These are phyloP conservation scores for Pilophorus perplexus DNA, from an alignment of 2,888 invertebrate genomes.

Conservation along the genomic window DNA sequence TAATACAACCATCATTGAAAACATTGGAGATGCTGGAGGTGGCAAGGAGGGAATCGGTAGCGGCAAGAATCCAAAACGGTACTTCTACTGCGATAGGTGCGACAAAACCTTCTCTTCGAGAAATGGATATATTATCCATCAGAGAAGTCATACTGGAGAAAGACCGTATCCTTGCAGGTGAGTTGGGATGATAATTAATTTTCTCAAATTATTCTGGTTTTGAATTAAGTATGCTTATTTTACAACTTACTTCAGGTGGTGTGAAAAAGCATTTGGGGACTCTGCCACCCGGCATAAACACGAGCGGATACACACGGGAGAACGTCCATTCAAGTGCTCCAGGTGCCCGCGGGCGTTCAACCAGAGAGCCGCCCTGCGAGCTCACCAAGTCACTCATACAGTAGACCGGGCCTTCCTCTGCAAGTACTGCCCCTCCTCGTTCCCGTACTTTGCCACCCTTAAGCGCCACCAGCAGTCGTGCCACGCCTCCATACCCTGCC, in stretches of 20 bases:
- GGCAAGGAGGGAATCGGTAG: neutral
- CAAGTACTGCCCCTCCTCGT: constrained; percentile 47
- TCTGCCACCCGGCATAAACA: constrained; percentile 48
- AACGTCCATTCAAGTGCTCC: constrained; percentile 53
- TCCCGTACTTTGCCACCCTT: constrained; percentile 46
- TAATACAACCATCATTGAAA: neutral
- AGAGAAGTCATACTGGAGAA: constrained; percentile 47
- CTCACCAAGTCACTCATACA: constrained; percentile 47
- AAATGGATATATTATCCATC: constrained; percentile 51
- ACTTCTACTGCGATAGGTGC: constrained; percentile 47
- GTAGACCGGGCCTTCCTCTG: constrained; percentile 46
- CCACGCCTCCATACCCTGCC: constrained; percentile 45
- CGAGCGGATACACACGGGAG: constrained; percentile 51
- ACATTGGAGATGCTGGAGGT: neutral
- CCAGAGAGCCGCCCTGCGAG: constrained; percentile 47
- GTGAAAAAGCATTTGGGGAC: constrained; percentile 48
- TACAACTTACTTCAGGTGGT: constrained; percentile 49
- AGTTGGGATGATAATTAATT: no score
- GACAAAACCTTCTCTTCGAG: constrained; percentile 49
- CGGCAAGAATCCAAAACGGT: constrained; percentile 43
- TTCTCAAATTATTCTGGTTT: neutral
- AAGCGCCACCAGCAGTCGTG: constrained; percentile 46
- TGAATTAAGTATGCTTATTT: neutral
- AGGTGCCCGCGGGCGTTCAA: constrained; percentile 53
- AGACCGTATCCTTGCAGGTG: constrained; percentile 48